Base-by-base conservation (phyloP, 2,888 invertebrate genomes). In the Nomada fucata region DNA sequence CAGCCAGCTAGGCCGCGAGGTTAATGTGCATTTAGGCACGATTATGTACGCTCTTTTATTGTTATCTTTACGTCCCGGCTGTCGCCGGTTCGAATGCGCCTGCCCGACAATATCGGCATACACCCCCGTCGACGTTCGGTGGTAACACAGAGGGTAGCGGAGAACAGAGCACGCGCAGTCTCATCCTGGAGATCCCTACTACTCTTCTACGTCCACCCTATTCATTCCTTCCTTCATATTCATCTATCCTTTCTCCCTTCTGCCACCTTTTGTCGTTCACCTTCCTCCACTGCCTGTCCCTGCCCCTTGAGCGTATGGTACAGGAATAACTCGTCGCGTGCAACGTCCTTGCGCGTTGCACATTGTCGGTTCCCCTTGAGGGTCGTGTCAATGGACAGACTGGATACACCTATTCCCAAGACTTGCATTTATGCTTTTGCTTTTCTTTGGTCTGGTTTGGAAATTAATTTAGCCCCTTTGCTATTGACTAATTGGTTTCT, bases 51-150 rank as follows among this genome's bases (percentile, higher is more conserved):
- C 79, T 68, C 78, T 76, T 79, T 82, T 79, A 84, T 84, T 76
- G 84, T 79, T 79, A 76, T 71, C 81, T 63, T 83, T 65, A 36
- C 65, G 67, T 52, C 70, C 63, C 57, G 65, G 77, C 80, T 68
- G 78, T 77, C 59, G 47, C 55, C 68, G 61, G 60, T 50, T 44
- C 57, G 76, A 89, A 80, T 84, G 88, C 88, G 88, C 88, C 76
- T 88, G 88, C 88, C 65, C 88, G 82, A 86, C 85, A 87, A 88
- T 89, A 89, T 89, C 88, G 88, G 88, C 87, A 86, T 87, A 84
- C 82, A 84, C 87, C 88, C 88, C 88, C 75, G 67, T 76, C 63
- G 53, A n/a, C 36, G 68, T 50, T 70, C 75, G 64, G 50, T 70
- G 69, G 69, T 47, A 11, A 67, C 53, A 63, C 63, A 57, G 78